Conservation (phyloP, 2,797 vertebrate genomes). For the Melanotaenia parkinsoni region DNA sequence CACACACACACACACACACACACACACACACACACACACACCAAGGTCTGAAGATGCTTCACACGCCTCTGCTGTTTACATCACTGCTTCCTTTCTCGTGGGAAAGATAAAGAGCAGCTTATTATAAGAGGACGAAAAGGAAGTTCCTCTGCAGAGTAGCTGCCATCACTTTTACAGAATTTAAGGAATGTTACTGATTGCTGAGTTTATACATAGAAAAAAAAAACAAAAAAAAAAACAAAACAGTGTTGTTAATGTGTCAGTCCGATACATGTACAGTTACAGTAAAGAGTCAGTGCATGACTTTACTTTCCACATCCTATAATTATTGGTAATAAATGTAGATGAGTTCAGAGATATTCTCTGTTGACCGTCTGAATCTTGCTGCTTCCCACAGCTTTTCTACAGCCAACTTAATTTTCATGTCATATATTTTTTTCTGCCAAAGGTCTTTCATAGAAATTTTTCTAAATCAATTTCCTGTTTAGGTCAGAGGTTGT, state of each 20-base stretch:
- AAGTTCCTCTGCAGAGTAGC: constrained; percentile 26
- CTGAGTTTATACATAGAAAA: background rate
- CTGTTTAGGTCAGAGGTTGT: constrained; percentile 49
- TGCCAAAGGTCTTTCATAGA: background rate
- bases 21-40: constrained; percentile 18
- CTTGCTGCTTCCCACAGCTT: background rate
- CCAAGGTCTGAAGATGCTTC: constrained; percentile 38
- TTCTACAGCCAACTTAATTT: background rate
- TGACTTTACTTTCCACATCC: background rate
- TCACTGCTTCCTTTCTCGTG: constrained; percentile 75
- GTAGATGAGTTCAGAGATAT: background rate
- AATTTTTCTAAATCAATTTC: constrained; percentile 33
- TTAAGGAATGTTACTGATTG: constrained; percentile 12
- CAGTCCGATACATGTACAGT: no score
- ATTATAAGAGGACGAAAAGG: constrained; percentile 37
- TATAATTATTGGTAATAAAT: background rate
- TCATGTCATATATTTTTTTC: background rate
- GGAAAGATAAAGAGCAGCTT: constrained; percentile 57
- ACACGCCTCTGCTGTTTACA: constrained; percentile 68
- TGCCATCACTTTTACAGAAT: constrained; percentile 37
- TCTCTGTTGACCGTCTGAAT: background rate
- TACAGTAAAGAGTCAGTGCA: background rate
- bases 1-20: background rate
- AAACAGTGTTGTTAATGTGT: background rate
- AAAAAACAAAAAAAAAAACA: background rate